phyloP scores from a whole-genome alignment of 2,888 invertebrate species.

The Deilephila porcellus region DNA sequence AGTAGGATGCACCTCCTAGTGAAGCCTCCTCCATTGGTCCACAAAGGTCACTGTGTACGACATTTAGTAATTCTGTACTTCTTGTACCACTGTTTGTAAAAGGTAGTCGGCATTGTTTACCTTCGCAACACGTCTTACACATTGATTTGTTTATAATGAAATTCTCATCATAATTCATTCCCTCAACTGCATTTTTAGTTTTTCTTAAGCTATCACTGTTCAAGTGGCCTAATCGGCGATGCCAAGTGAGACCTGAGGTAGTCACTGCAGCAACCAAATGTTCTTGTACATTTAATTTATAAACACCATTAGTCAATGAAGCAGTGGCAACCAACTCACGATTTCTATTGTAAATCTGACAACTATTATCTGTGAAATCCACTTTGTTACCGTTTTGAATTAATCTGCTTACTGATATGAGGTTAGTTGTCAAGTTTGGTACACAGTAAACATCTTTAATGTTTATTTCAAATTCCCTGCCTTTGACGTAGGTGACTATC shows the following conservation, averaged over 20 bases:
- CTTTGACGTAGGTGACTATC: too few species aligned
- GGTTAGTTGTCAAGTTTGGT: too few species aligned
- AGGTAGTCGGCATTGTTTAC: slow-evolving; percentile 12
- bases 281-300: background rate
- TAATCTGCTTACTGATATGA: too few species aligned
- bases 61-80: too few species aligned
- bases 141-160: background rate
- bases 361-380: background rate
- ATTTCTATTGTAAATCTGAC: slow-evolving; percentile 4
- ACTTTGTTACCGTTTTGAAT: too few species aligned
- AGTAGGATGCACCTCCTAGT: slow-evolving; percentile 33
- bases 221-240: background rate
- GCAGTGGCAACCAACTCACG: background rate
- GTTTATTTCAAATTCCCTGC: too few species aligned
- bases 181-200: slow-evolving; percentile 1
- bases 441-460: too few species aligned
- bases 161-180: background rate
- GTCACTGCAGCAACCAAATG: too few species aligned
- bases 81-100: background rate
- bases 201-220: background rate
- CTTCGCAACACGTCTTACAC: slow-evolving; percentile 6
- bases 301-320: background rate
- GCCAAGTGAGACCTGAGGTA: background rate
- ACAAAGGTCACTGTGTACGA: background rate
- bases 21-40: background rate